Evolutionary conservation across 2,113 vertebrate genomes (phyloP).

Genomic region (Salvelinus sp.): DNA sequence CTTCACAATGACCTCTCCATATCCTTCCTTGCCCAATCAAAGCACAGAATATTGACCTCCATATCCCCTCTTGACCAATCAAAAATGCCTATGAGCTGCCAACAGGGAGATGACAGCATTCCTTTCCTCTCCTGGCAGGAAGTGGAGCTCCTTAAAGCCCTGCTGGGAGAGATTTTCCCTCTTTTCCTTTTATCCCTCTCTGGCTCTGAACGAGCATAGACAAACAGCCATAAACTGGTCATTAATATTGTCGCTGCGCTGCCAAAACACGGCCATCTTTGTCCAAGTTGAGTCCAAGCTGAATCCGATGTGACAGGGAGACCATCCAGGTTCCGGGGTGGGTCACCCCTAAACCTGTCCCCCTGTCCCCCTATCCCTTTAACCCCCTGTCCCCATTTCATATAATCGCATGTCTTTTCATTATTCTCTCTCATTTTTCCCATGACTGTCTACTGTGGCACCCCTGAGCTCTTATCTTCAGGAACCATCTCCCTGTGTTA

Average conservation of each 20-base stretch:
- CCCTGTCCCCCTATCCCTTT: conserved; percentile 8
- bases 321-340: conserved; percentile 43
- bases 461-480: conserved; percentile 38
- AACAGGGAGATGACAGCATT: conserved; percentile 71
- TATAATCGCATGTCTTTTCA: conserved; percentile 32
- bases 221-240: conserved; percentile 62
- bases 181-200: conserved; percentile 40
- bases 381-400: conserved; percentile 46
- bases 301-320: conserved; percentile 44
- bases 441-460: conserved; percentile 21
- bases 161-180: conserved; percentile 55
- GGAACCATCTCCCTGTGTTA: conserved; percentile 45
- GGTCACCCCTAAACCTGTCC: conserved; percentile 58
- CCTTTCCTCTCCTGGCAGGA: conserved; percentile 63
- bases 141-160: conserved; percentile 59
- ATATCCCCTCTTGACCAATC: conserved; percentile 60
- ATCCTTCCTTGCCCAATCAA: conserved; percentile 42
- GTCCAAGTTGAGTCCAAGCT: conserved; percentile 47
- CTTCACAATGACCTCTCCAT: conserved; percentile 31
- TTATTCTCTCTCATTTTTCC: conserved; percentile 45
- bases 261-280: conserved; percentile 62
- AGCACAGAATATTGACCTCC: conserved; percentile 45
- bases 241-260: conserved; percentile 65
- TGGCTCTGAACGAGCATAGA: conserved; percentile 37
- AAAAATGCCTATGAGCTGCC: conserved; percentile 45